Conservation (phyloP, 2,888 invertebrate species). For the Dasysyrphus albostriatus region DNA sequence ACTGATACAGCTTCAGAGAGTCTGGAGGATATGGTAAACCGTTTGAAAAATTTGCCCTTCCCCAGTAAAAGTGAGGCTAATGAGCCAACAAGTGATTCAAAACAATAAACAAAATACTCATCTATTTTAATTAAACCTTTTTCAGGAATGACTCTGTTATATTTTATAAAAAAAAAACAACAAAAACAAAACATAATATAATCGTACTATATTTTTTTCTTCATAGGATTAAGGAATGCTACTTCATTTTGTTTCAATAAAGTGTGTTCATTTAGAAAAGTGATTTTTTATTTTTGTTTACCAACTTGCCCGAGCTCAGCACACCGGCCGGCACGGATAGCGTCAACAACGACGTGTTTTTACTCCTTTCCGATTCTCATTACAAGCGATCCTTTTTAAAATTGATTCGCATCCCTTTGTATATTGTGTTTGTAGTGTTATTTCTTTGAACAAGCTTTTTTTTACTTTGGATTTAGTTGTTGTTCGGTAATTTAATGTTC, state of each 20-base stretch:
- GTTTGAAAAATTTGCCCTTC: conserved; percentile 80
- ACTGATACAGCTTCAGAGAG: conserved; percentile 70
- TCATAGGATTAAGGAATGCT: conserved; percentile 60
- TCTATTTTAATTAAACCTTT: conserved; percentile 25
- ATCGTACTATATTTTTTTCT: conserved; percentile 48
- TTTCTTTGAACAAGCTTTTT: conserved; percentile 6
- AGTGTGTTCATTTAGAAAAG: conserved; percentile 54
- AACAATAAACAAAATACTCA: conserved; percentile 36
- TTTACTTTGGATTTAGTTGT: conserved; percentile 30
- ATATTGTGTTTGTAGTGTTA: conserved; percentile 14
- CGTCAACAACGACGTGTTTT: neutral
- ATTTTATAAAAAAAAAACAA: conserved; percentile 15
- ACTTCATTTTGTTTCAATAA: conserved; percentile 69
- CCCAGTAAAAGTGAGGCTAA: conserved; percentile 71
- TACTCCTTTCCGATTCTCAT: conserved; percentile 36
- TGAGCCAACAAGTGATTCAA: conserved; percentile 38
- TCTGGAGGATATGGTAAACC: conserved; percentile 81
- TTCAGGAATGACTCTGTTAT: conserved; percentile 58
- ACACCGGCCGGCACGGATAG: no score
- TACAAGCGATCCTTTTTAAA: conserved; percentile 26
- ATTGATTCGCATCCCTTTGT: conserved; percentile 31
- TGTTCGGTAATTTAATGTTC: conserved; percentile 44
- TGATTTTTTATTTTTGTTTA: conserved; percentile 27
- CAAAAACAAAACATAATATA: conserved; percentile 20
- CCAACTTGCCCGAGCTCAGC: neutral